phyloP scores from a whole-genome alignment of 2,797 vertebrate genomes.

The Erithacus rubecula region DNA sequence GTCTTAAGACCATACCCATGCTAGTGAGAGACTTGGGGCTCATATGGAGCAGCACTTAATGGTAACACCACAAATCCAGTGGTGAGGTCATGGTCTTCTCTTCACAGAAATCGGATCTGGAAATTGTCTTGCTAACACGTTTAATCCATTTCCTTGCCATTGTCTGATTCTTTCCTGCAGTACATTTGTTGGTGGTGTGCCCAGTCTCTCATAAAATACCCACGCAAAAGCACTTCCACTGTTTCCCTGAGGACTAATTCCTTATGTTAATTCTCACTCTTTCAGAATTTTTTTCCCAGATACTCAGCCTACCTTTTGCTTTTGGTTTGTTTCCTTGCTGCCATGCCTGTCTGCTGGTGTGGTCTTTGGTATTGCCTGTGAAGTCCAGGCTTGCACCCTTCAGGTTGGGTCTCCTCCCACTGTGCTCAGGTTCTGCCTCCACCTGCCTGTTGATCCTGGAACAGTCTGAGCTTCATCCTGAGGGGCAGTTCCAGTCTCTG shows the following conservation, averaged over 20 bases:
- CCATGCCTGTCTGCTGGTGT: not conserved
- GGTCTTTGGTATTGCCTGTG: not conserved
- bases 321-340: not conserved
- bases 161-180: slow-evolving; percentile 66
- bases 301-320: slow-evolving; percentile 2
- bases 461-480: not conserved
- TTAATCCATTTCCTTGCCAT: slow-evolving; percentile 67
- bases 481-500: fast-evolving
- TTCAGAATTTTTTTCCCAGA: not conserved
- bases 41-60: not conserved
- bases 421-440: not conserved
- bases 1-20: not conserved
- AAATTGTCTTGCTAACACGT: slow-evolving; percentile 56
- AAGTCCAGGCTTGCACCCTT: not conserved
- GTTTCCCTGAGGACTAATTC: slow-evolving; percentile 28
- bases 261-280: not conserved
- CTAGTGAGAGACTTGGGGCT: not conserved
- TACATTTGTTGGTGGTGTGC: slow-evolving; percentile 55
- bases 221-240: slow-evolving; percentile 39
- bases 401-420: fast-evolving
- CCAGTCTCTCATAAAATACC: slow-evolving; percentile 39
- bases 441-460: not conserved
- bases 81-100: slow-evolving; percentile 52
- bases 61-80: slow-evolving; percentile 11
- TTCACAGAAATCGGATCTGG: slow-evolving; percentile 53